These are phyloP conservation scores for Sweltsa coloradensis DNA, from an alignment of 1,140 invertebrate genomes.

Conservation along the genomic window DNA sequence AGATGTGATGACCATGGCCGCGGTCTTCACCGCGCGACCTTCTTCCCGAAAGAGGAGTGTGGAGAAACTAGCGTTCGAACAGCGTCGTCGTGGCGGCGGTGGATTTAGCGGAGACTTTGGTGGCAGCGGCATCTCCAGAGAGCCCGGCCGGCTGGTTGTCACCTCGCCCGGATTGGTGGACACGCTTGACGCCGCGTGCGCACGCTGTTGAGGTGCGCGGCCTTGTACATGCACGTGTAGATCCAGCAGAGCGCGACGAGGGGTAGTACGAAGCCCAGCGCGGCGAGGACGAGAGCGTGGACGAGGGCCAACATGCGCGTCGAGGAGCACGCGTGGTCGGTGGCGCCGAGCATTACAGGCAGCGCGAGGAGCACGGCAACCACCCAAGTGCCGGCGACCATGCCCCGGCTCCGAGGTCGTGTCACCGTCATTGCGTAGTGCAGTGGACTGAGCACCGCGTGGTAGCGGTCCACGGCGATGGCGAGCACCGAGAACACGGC, in stretches of 20 bases:
- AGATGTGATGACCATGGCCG: conserved; percentile 37
- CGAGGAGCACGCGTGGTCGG: conserved; percentile 8
- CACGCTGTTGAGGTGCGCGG: conserved; percentile 37
- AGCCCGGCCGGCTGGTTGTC: conserved; percentile 16
- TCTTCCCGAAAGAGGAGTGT: conserved; percentile 37
- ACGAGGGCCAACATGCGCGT: conserved; percentile 16
- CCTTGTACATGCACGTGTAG: conserved; percentile 38
- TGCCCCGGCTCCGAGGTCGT: conserved; percentile 28
- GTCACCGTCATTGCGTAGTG: conserved; percentile 39
- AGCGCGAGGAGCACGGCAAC: conserved; percentile 26
- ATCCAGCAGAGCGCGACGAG: conserved; percentile 38
- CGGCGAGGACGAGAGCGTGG: conserved; percentile 23
- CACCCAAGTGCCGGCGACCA: conserved; percentile 27
- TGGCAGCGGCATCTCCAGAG: conserved; percentile 3
- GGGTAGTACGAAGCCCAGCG: conserved; percentile 35
- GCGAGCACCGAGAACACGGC: conserved; percentile 38
- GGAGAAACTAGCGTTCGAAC: conserved; percentile 30
- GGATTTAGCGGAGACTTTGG: conserved; percentile 17
- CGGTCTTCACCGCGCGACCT: conserved; percentile 40
- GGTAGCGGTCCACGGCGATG: conserved; percentile 39
- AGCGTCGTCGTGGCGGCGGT: conserved; percentile 19
- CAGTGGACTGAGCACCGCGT: conserved; percentile 40
- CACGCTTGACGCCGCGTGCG: conserved; percentile 40
- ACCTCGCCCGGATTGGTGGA: conserved; percentile 22
- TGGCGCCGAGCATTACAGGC: conserved; percentile 21